Conservation (phyloP, 1,140 invertebrate species). For the Lithobius niger region DNA sequence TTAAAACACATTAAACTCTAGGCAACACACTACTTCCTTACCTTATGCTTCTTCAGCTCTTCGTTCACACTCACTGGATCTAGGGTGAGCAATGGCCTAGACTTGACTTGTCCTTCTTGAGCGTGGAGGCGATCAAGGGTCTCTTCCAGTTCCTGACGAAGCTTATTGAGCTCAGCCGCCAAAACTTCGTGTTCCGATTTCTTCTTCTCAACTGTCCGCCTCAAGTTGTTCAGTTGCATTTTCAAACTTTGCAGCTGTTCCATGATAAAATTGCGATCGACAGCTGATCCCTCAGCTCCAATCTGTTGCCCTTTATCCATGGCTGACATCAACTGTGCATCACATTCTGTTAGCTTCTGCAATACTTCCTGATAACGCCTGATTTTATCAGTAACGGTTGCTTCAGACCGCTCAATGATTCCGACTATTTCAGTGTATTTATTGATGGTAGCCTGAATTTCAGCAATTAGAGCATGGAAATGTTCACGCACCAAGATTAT, state of each 20-base stretch:
- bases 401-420: slow-evolving; percentile 65
- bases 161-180: slow-evolving; percentile 69
- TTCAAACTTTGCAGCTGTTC: slow-evolving; percentile 74
- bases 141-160: slow-evolving; percentile 61
- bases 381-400: slow-evolving; percentile 71
- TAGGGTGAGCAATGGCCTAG: slow-evolving; percentile 61
- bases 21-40: no score
- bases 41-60: slow-evolving; percentile 63
- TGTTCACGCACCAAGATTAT: slow-evolving; percentile 67
- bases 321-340: slow-evolving; percentile 68
- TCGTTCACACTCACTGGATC: slow-evolving; percentile 62
- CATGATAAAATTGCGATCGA: slow-evolving; percentile 72
- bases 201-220: slow-evolving; percentile 67
- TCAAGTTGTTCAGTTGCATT: slow-evolving; percentile 60
- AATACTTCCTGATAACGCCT: slow-evolving; percentile 65
- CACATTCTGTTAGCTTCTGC: slow-evolving; percentile 65
- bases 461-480: slow-evolving; percentile 66
- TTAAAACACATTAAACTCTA: no score
- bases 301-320: slow-evolving; percentile 85
- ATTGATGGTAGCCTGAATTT: slow-evolving; percentile 71
- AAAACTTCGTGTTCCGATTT: slow-evolving; percentile 71
- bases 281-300: slow-evolving; percentile 66
- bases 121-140: slow-evolving; percentile 70
- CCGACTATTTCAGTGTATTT: slow-evolving; percentile 73
- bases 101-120: slow-evolving; percentile 67